Evolutionary conservation across 1,140 invertebrate genomes (phyloP).

Genomic region (Drosophila kohkoa): DNA sequence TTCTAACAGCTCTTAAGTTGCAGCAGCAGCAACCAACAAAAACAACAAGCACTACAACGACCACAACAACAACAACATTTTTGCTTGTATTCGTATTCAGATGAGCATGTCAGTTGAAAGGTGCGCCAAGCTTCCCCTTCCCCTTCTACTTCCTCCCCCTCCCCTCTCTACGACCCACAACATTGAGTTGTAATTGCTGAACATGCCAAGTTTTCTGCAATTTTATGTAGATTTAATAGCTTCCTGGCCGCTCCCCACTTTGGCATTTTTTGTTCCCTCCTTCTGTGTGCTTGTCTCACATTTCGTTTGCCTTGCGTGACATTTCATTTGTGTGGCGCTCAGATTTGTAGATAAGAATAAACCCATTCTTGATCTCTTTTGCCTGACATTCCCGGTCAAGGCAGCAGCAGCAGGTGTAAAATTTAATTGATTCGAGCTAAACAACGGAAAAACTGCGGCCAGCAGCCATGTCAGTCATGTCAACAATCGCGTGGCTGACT

Average conservation of each 20-base stretch:
- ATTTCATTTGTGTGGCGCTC: constrained; percentile 67
- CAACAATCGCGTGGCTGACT: constrained; percentile 42
- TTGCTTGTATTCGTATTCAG: constrained; percentile 65
- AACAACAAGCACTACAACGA: constrained; percentile 46
- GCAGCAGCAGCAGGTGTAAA: constrained; percentile 17
- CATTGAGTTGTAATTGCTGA: constrained; percentile 78
- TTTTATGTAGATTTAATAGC: constrained; percentile 84
- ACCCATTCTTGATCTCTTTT: not conserved
- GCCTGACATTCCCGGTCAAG: constrained; percentile 56
- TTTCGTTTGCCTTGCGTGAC: constrained; percentile 78
- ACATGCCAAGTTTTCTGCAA: constrained; percentile 80
- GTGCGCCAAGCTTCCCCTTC: constrained; percentile 54
- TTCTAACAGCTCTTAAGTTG: constrained; percentile 77
- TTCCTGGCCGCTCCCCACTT: constrained; percentile 59
- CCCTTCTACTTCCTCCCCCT: not conserved
- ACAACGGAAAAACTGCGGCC: constrained; percentile 34
- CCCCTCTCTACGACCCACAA: not conserved
- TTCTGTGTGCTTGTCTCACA: constrained; percentile 60
- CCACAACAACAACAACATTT: constrained; percentile 27
- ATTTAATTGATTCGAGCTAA: constrained; percentile 54
- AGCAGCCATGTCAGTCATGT: constrained; percentile 9
- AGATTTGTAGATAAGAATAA: constrained; percentile 54
- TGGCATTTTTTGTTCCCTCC: not conserved
- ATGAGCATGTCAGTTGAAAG: constrained; percentile 78
- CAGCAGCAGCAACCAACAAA: constrained; percentile 31